A percentile compares a stretch with the other conserved stretches of the same genome.
Conservation (phyloP, 2,797 vertebrate genomes). For the Lithobates pipiens region DNA sequence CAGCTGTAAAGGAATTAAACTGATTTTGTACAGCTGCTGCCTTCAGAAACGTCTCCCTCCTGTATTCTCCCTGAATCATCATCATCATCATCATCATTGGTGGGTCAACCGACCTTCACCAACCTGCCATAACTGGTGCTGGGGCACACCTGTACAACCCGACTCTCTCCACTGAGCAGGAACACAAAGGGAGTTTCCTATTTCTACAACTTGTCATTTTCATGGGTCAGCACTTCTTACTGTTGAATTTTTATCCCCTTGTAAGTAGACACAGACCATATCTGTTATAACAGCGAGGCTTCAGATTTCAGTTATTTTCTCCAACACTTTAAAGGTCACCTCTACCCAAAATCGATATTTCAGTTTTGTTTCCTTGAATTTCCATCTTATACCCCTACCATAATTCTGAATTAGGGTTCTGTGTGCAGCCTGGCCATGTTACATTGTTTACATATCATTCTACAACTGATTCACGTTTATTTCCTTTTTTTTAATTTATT, state of each 20-base stretch:
- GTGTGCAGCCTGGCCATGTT: too few species aligned
- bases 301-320: too few species aligned
- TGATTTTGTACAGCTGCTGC: not conserved
- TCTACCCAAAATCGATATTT: too few species aligned
- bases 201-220: not conserved
- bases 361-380: too few species aligned
- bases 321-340: too few species aligned
- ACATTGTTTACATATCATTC: too few species aligned
- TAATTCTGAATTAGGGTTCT: too few species aligned
- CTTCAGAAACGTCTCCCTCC: not conserved
- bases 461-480: too few species aligned
- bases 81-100: too few species aligned
- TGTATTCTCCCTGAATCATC: conserved; percentile 6
- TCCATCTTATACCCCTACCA: too few species aligned
- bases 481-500: too few species aligned
- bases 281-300: not conserved
- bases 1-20: not conserved
- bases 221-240: not conserved
- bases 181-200: conserved; percentile 19
- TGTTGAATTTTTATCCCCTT: not conserved
- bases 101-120: not conserved
- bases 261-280: too few species aligned
- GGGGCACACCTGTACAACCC: not conserved
- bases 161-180: conserved; percentile 37
- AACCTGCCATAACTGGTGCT: not conserved